Conservation (phyloP, 2,888 invertebrate species). For the Automeris io region DNA sequence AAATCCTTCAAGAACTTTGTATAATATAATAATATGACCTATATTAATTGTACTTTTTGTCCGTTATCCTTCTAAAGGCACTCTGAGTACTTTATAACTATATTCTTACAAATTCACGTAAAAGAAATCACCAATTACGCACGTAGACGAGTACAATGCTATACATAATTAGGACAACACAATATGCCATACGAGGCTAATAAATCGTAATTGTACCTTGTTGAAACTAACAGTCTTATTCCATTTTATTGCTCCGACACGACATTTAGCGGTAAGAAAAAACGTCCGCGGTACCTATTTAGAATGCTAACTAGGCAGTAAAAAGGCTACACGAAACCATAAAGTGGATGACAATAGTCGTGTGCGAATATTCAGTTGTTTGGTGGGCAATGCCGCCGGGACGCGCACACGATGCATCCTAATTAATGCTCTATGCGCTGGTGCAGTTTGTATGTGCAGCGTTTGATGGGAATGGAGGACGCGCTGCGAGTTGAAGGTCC, state of each 20-base stretch:
- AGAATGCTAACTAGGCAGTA: slow-evolving; percentile 68
- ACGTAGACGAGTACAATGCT: slow-evolving; percentile 23
- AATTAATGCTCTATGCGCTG: slow-evolving; percentile 64
- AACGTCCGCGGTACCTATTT: slow-evolving; percentile 62
- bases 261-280: slow-evolving; percentile 71
- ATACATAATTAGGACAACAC: slow-evolving; percentile 37
- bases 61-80: too few relatives aligned
- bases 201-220: slow-evolving; percentile 41
- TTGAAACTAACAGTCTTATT: slow-evolving; percentile 41
- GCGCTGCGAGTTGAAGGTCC: slow-evolving; percentile 33
- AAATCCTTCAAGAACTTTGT: neutral
- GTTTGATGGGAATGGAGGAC: slow-evolving; percentile 52
- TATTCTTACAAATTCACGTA: slow-evolving; percentile 15
- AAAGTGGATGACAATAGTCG: slow-evolving; percentile 72
- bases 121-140: slow-evolving; percentile 5
- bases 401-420: slow-evolving; percentile 53
- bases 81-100: too few relatives aligned
- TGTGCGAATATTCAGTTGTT: slow-evolving; percentile 72
- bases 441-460: slow-evolving; percentile 25
- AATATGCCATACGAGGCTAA: slow-evolving; percentile 30
- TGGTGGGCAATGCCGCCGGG: slow-evolving; percentile 58
- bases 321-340: slow-evolving; percentile 71
- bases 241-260: slow-evolving; percentile 61
- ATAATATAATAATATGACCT: neutral
- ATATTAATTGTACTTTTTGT: neutral